Evolutionary conservation across 2,113 vertebrate species (phyloP).

Genomic region (Colaptes auratus): DNA sequence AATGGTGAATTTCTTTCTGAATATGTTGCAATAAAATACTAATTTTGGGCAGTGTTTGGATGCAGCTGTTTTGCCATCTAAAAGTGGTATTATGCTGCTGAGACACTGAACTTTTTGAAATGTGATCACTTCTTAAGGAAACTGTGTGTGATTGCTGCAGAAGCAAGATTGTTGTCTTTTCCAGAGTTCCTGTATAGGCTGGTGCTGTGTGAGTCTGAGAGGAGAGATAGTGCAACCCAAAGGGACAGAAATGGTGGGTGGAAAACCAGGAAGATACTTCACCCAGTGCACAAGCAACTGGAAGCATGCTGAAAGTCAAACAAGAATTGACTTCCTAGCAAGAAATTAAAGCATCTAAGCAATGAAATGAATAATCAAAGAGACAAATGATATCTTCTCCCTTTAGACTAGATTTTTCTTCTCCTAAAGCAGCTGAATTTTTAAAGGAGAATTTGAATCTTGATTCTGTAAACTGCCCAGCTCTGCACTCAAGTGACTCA

Average conservation of each 20-base stretch:
- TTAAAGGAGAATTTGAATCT: background rate
- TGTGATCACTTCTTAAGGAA: background rate
- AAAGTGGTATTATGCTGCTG: background rate
- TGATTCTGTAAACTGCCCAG: background rate
- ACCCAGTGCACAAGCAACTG: background rate
- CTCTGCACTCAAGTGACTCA: background rate
- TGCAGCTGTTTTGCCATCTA: background rate
- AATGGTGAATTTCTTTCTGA: background rate
- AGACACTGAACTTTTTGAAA: background rate
- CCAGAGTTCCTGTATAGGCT: background rate
- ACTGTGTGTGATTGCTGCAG: background rate
- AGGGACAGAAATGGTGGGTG: background rate
- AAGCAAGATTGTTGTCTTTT: background rate
- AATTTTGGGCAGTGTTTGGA: background rate
- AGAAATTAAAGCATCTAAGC: background rate
- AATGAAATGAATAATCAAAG: background rate
- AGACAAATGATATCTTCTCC: background rate
- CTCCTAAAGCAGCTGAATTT: background rate
- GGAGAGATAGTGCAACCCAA: background rate
- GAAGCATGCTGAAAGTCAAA: conserved; percentile 7
- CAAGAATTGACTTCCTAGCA: background rate
- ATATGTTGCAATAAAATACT: background rate
- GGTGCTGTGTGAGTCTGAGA: background rate
- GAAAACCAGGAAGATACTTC: background rate
- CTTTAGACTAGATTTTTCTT: background rate